phyloP scores from a whole-genome alignment of 2,888 invertebrate species.

The Caenorhabditis sp. region DNA sequence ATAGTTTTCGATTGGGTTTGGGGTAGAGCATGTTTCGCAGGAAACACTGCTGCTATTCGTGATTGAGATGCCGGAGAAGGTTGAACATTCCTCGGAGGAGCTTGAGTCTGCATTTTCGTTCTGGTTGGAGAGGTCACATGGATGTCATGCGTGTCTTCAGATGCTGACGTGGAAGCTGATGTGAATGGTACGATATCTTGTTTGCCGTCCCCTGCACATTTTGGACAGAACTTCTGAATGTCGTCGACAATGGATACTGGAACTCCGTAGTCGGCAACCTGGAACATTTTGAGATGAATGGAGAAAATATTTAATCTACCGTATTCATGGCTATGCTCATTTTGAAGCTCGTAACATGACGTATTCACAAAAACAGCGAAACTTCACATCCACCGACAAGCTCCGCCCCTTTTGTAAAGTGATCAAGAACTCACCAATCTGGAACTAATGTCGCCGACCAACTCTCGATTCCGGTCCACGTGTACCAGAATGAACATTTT shows the following conservation, averaged over 20 bases:
- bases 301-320: too few species aligned
- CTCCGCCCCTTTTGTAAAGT: too few species aligned
- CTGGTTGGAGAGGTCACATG: not conserved
- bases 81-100: not conserved
- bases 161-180: not conserved
- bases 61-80: not conserved
- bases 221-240: slow-evolving; percentile 67
- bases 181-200: not conserved
- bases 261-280: slow-evolving; percentile 65
- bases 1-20: not conserved
- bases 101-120: not conserved
- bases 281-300: slow-evolving; percentile 3
- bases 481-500: slow-evolving; percentile 68
- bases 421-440: slow-evolving; percentile 56
- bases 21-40: not conserved
- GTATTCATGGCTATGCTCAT: too few species aligned
- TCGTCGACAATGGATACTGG: slow-evolving; percentile 66
- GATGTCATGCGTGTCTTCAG: not conserved
- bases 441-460: slow-evolving; percentile 59
- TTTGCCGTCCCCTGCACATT: slow-evolving; percentile 37
- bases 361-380: too few species aligned
- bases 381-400: too few species aligned
- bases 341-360: too few species aligned
- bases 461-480: slow-evolving; percentile 59
- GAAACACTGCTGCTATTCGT: not conserved